Percentiles rank a stretch among this genome's conserved stretches.
These are phyloP conservation scores for Numenius phaeopus DNA, from an alignment of 2,797 vertebrate genomes.

Conservation along the genomic window DNA sequence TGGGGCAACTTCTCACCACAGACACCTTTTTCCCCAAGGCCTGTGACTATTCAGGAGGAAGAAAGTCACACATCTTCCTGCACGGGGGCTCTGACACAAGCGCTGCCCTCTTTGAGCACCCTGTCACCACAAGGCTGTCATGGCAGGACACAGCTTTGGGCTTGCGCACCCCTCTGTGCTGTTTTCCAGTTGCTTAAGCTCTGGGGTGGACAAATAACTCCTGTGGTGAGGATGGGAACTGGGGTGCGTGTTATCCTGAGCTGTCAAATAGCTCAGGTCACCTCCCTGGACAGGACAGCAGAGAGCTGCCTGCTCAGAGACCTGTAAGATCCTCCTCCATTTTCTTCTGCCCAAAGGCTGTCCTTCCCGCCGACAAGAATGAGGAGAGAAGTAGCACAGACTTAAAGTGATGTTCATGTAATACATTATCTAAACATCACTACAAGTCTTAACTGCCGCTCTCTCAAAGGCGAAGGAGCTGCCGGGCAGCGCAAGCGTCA, in stretches of 20 bases:
- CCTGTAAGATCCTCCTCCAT: conserved; percentile 46
- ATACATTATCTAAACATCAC: conserved; percentile 98
- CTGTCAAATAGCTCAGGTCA: background rate
- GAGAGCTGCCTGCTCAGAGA: conserved; percentile 9
- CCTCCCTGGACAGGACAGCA: background rate
- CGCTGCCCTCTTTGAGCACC: background rate
- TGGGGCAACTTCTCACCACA: background rate
- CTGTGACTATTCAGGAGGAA: background rate
- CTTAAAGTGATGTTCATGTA: conserved; percentile 99
- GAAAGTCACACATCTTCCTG: background rate
- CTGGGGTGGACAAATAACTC: background rate
- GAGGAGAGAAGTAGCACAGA: conserved; percentile 95
- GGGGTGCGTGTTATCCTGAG: background rate
- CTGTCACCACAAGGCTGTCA: background rate
- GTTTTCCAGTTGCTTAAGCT: background rate
- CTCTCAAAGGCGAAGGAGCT: conserved; percentile 75
- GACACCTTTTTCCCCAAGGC: background rate
- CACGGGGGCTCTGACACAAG: background rate
- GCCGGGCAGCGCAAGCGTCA: background rate
- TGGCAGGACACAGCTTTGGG: background rate
- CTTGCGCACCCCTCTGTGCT: background rate
- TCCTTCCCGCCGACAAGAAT: conserved; percentile 62
- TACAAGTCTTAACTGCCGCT: conserved; percentile 99
- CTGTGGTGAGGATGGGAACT: background rate
- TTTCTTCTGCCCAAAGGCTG: conserved; percentile 72